Conservation (phyloP, 2,113 vertebrate species). For the Leucoraja erinaceus region DNA sequence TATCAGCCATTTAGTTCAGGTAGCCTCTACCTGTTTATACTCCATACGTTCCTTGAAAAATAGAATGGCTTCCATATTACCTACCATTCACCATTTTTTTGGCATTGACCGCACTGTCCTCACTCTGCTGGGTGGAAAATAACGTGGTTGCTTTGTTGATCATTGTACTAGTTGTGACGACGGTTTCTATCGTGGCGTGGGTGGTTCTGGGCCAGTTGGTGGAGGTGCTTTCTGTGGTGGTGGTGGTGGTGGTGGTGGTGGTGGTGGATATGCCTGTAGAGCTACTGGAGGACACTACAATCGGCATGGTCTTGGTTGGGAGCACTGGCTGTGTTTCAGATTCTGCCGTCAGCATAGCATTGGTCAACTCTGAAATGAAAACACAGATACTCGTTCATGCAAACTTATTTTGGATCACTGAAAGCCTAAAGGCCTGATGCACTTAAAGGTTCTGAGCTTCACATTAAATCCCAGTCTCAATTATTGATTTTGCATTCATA, state of each 20-base stretch:
- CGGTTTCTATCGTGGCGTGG: neutral
- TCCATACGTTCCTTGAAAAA: neutral
- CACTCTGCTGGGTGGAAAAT: neutral
- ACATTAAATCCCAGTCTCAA: neutral
- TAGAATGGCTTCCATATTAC: neutral
- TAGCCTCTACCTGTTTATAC: neutral
- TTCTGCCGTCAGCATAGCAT: neutral
- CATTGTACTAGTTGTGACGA: neutral
- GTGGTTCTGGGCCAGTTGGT: conserved; percentile 24
- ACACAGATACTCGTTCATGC: neutral
- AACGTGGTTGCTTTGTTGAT: neutral
- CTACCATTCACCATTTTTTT: conserved; percentile 26
- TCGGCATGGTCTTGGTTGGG: neutral
- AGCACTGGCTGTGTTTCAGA: neutral
- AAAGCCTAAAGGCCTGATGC: too few relatives aligned
- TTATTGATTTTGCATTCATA: neutral
- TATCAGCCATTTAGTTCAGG: neutral
- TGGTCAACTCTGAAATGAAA: neutral
- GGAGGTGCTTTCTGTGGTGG: neutral
- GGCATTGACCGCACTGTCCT: neutral
- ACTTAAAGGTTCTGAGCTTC: neutral
- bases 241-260: neutral
- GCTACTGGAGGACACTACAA: neutral
- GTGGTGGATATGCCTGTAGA: neutral
- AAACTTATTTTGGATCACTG: neutral